A percentile compares a stretch with the other conserved stretches of the same genome.
Conservation (phyloP, 2,113 vertebrate genomes). For the Malurus melanocephalus region DNA sequence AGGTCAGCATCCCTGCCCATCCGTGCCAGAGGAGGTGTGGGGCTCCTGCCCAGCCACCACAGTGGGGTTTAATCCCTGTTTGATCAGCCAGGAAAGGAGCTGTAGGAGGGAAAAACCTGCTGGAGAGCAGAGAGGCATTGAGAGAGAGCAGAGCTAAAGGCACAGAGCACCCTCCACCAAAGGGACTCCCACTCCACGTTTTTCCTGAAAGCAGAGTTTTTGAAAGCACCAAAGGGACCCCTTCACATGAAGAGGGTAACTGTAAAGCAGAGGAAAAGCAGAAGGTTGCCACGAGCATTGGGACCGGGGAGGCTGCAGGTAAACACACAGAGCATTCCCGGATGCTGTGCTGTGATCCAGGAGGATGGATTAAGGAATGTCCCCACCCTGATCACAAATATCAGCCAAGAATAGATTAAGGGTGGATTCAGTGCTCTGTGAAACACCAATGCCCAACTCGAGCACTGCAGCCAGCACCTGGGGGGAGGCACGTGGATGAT, state of each 20-base stretch:
- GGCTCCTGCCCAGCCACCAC: not conserved
- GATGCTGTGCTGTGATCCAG: not conserved
- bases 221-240: not conserved
- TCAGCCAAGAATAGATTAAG: not conserved
- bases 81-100: not conserved
- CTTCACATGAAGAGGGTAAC: not conserved
- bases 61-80: rapidly evolving
- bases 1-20: rapidly evolving
- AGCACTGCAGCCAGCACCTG: not conserved
- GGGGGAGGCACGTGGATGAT: rapidly evolving
- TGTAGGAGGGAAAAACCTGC: not conserved
- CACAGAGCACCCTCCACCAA: not conserved
- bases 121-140: not conserved
- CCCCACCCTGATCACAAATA: not conserved
- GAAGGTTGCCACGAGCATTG: rapidly evolving
- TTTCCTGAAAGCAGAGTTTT: not conserved
- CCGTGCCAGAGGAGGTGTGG: rapidly evolving
- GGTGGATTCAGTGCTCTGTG: not conserved
- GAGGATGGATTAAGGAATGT: not conserved
- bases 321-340: not conserved
- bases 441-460: not conserved
- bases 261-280: not conserved
- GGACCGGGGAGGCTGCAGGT: not conserved
- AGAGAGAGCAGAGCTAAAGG: not conserved
- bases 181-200: not conserved